phyloP scores from a whole-genome alignment of 2,888 invertebrate species.

The Ramazzottius varieornatus region DNA sequence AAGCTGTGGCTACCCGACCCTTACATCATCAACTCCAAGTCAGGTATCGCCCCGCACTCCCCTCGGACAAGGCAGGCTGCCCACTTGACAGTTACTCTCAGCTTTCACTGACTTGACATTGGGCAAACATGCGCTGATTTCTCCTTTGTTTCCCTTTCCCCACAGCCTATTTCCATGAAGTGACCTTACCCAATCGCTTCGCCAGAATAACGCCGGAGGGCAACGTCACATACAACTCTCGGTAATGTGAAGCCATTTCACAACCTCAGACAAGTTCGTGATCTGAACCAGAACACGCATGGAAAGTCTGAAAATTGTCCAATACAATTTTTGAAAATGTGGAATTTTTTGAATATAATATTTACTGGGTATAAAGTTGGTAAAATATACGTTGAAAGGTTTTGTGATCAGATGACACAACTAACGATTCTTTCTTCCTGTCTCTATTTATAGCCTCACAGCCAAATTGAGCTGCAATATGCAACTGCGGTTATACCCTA shows the following conservation, averaged over 20 bases:
- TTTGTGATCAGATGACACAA: no score
- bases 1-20: slow-evolving; percentile 2
- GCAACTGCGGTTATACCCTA: slow-evolving; percentile 8
- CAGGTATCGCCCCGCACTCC: no score
- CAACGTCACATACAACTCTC: slow-evolving; percentile 7
- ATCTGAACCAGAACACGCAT: background rate
- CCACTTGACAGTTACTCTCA: no score
- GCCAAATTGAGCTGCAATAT: slow-evolving; percentile 8
- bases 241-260: slow-evolving; percentile 5
- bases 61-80: no score
- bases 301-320: no score
- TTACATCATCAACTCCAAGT: background rate
- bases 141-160: no score
- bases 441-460: slow-evolving; percentile 6
- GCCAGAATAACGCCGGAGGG: slow-evolving; percentile 7
- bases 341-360: no score
- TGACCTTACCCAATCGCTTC: slow-evolving; percentile 8
- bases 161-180: slow-evolving; percentile 8
- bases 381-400: no score
- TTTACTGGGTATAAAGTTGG: no score
- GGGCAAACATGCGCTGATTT: no score
- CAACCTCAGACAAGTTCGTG: background rate
- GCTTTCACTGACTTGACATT: no score
- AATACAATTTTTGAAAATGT: no score
- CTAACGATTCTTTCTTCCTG: background rate